Base-by-base conservation (phyloP, 2,888 invertebrate species). In the Zhuqinia jingwanae region DNA sequence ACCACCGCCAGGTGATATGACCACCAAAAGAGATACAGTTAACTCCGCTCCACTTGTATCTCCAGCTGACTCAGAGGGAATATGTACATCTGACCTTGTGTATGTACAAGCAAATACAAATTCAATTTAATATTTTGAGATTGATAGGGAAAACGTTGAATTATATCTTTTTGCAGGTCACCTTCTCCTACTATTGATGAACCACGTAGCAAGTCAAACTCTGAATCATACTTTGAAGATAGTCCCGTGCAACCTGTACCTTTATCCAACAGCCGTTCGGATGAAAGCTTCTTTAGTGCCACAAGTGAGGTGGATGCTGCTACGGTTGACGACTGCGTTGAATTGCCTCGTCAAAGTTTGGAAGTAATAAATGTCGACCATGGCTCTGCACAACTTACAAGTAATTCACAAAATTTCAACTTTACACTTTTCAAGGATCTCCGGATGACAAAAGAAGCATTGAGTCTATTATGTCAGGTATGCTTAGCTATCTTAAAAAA, bases 361-460 rank as follows among this genome's bases (percentile, higher is more conserved):
- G 63, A 30, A 63, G 13, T 2, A 27, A 8, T 27, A 1, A n/a
- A 63, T 30, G 56, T 73, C 15, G 47, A 22, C 15, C 27, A 13
- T 45, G 25, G 11, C 6, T 5, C 1, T 17, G 11, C 15, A n/a
- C 45, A 50, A 13, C n/a, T n/a, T 30, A 2, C 17, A n/a, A 6
- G 22, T 10, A 75, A n/a, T 1, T 13, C 27, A 10, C 30, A 27
- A 25, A 6, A 63, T n/a, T 8, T 58, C 20, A 22, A 20, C 15
- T 25, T 75, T 50, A 82, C 65, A 27, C 22, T 36, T 15, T 84
- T 84, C 17, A 84, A 77, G 56, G 65, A 77, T 68, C 45, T 84
- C 8, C 2, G 8, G 2, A 76, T 25, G 20, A 68, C 65, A 42
- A 25, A 20, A 0, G 11, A 56, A 11, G 27, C 27, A 3, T 10